Evolutionary conservation across 1,140 invertebrate genomes (phyloP).

Genomic region (Anastatus disparis): DNA sequence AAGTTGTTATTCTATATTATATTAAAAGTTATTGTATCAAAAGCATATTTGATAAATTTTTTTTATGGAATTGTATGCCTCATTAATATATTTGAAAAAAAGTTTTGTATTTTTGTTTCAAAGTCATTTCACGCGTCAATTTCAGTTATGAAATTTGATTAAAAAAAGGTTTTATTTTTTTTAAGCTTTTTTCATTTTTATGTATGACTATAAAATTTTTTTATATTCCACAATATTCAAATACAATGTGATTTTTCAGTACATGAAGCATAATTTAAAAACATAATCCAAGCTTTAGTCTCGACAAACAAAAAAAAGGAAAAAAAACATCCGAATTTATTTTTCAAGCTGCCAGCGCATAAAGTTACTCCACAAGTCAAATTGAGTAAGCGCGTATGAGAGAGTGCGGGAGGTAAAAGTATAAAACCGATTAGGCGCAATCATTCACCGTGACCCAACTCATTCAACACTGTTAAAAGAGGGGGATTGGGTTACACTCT

Average conservation of each 20-base stretch:
- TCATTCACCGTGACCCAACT: slow-evolving; percentile 13
- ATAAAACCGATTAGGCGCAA: slow-evolving; percentile 20
- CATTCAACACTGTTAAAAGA: background rate
- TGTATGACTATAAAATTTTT: too few species aligned
- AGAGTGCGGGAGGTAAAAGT: background rate
- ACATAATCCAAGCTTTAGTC: background rate
- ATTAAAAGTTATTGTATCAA: too few species aligned
- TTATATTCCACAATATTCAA: background rate
- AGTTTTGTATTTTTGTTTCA: too few species aligned
- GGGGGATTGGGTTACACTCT: background rate
- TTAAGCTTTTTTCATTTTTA: too few species aligned
- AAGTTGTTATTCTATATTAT: too few species aligned
- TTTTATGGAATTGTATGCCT: too few species aligned
- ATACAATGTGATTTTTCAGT: slow-evolving; percentile 1
- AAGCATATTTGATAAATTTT: too few species aligned
- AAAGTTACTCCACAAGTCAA: slow-evolving; percentile 1
- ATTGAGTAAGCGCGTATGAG: slow-evolving; percentile 2
- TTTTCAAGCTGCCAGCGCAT: background rate
- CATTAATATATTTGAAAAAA: too few species aligned
- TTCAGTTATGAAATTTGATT: too few species aligned
- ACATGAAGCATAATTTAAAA: slow-evolving; percentile 13
- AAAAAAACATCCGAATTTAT: background rate
- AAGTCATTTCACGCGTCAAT: too few species aligned
- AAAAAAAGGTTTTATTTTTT: background rate
- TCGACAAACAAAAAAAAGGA: background rate